Conservation (phyloP, 2,797 vertebrate genomes). For the Lepus townsendii region DNA sequence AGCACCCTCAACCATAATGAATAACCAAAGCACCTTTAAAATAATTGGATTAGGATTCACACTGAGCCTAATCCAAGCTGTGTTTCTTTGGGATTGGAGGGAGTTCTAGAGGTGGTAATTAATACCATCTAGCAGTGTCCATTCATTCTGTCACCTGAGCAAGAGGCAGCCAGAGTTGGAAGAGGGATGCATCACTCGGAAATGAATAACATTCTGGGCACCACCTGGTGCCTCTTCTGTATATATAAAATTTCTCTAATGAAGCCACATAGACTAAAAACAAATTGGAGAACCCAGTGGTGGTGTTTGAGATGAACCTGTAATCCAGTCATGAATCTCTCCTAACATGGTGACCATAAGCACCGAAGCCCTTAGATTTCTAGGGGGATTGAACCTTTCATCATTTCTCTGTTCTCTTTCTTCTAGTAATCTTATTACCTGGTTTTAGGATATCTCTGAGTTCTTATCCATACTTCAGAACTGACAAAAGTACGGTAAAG, state of each 20-base stretch:
- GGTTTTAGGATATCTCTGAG: neutral
- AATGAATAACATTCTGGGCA: neutral
- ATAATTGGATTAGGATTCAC: conserved; percentile 4
- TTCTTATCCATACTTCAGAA: neutral
- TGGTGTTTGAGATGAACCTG: neutral
- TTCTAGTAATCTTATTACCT: neutral
- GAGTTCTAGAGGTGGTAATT: neutral
- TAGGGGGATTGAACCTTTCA: neutral
- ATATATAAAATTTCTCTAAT: neutral
- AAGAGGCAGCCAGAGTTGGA: neutral
- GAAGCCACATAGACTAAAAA: neutral
- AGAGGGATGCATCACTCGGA: neutral
- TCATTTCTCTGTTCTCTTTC: neutral
- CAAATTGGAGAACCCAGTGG: neutral
- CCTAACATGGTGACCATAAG: neutral
- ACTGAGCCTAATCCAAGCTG: neutral
- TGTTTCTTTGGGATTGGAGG: conserved; percentile 3
- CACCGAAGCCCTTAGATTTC: neutral
- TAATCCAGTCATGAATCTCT: neutral
- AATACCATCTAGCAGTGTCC: neutral
- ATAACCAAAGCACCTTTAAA: neutral
- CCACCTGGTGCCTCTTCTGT: neutral
- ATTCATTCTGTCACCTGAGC: neutral
- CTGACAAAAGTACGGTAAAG: conserved; percentile 22
- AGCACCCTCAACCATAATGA: neutral